A percentile compares a stretch with the other conserved stretches of the same genome.
These are phyloP conservation scores for Thecophora atra DNA, from an alignment of 2,888 invertebrate species.

Conservation along the genomic window DNA sequence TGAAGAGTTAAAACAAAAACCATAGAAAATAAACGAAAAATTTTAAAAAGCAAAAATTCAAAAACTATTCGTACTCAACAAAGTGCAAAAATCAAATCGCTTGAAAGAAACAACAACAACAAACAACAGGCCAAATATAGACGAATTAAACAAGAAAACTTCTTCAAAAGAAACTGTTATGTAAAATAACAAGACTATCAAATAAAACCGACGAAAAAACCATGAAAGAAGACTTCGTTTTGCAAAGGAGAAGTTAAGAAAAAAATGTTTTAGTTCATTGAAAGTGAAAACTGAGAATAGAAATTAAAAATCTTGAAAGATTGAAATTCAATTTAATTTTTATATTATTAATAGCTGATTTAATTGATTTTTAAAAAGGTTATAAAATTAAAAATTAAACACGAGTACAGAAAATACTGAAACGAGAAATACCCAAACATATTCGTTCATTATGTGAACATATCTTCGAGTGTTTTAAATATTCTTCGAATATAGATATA, in stretches of 20 bases:
- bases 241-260: constrained; percentile 34
- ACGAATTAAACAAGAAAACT: constrained; percentile 35
- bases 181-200: constrained; percentile 17
- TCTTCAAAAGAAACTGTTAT: constrained; percentile 40
- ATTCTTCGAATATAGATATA: no score
- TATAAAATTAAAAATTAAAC: no score
- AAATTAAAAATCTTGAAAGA: background rate
- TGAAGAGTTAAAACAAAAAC: constrained; percentile 39
- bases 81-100: constrained; percentile 29
- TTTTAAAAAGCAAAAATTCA: constrained; percentile 32
- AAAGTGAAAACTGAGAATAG: constrained; percentile 37
- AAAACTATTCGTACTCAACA: background rate
- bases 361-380: background rate
- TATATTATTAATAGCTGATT: constrained; percentile 7
- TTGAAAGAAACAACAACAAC: constrained; percentile 31
- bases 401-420: no score
- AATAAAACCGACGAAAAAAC: constrained; percentile 23
- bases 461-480: no score
- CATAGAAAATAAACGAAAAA: background rate
- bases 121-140: constrained; percentile 38
- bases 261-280: constrained; percentile 29
- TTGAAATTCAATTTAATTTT: background rate
- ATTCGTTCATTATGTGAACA: no score
- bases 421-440: no score
- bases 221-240: constrained; percentile 48